Conservation (phyloP, 1,140 invertebrate genomes). For the Drosophila prosaltans region DNA sequence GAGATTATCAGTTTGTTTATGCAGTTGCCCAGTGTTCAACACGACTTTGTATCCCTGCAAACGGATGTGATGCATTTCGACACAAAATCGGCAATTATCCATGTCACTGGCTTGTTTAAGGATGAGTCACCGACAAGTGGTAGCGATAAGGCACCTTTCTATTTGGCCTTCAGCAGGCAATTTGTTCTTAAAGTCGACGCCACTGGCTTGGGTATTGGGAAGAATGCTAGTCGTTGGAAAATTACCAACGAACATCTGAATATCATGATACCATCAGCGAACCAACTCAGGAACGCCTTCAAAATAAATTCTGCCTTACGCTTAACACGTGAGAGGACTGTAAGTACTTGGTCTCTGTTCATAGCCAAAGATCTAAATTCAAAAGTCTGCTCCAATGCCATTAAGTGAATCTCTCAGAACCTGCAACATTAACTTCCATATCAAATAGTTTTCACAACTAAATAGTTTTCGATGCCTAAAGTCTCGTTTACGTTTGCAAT, state of each 20-base stretch:
- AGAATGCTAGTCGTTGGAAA: conserved; percentile 33
- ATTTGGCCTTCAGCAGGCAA: conserved; percentile 58
- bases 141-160: conserved; percentile 2
- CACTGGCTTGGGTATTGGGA: conserved; percentile 41
- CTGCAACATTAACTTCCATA: no score
- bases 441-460: no score
- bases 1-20: conserved; percentile 64
- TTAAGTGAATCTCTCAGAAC: no score
- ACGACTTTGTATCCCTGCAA: conserved; percentile 66
- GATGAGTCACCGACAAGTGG: conserved; percentile 29
- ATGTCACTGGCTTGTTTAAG: conserved; percentile 49
- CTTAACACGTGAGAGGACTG: conserved; percentile 13
- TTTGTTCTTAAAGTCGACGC: conserved; percentile 54
- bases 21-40: conserved; percentile 54
- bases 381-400: no score
- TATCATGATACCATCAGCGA: conserved; percentile 54
- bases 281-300: conserved; percentile 51
- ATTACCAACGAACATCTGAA: conserved; percentile 68
- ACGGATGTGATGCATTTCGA: conserved; percentile 67
- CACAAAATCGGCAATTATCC: conserved; percentile 30
- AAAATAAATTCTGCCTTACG: conserved; percentile 42
- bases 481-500: no score
- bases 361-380: no score
- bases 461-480: no score
- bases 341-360: not conserved